Evolutionary conservation across 2,797 vertebrate genomes (phyloP), one percentile per base, ranked within the genome.

Genomic region (Kryptopterus vitreolus): DNA sequence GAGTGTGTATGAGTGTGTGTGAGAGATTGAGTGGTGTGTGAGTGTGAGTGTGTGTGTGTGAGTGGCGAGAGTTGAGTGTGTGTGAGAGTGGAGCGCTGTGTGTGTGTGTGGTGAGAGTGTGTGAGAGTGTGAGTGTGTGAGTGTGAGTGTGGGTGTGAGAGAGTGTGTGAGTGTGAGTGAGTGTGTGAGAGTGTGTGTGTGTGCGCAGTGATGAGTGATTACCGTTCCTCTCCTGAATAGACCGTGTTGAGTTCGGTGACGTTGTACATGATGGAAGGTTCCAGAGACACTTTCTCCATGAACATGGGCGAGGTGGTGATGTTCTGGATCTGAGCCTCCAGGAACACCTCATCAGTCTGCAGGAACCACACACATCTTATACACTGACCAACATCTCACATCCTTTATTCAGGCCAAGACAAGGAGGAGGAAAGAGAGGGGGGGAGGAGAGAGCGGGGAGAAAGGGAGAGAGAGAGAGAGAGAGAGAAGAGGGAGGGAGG

Each of bases 321-420:
- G 92, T 99, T 99, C 91, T 99, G 98, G 90, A 99, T 99, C 90
- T 99, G 98, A 75, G 98, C 98, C 92, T 99, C 98, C 61, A 99
- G 91, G 90, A 99, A 99, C n/a, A 99, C 98, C 90, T 99, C 98
- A 80, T 99, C 98, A 58, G 97, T 99, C 98, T 99, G 91, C 48
- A 33, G 73, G 53, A 76, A 33, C 46, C 46, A 85, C 68, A 76
- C 4, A 22, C 8, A 0, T 38, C 13, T 46, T 9, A 50, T 1
- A 52, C 53, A 46, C 7, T 2, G 20, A 61, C 22, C 4, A 12
- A 16, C 22, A 58, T 18, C 46, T 9, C 8, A 78, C 53, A 70
- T 61, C 3, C 2, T 79, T 75, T 53, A 78, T 82, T 62, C 78
- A 46, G 70, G 62, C 62, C 10, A 10, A 10, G 38, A 43, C 6